Evolutionary conservation across 2,888 invertebrate genomes (phyloP), one percentile per base, ranked within the genome.

Genomic region (Geotrupes spiniger): DNA sequence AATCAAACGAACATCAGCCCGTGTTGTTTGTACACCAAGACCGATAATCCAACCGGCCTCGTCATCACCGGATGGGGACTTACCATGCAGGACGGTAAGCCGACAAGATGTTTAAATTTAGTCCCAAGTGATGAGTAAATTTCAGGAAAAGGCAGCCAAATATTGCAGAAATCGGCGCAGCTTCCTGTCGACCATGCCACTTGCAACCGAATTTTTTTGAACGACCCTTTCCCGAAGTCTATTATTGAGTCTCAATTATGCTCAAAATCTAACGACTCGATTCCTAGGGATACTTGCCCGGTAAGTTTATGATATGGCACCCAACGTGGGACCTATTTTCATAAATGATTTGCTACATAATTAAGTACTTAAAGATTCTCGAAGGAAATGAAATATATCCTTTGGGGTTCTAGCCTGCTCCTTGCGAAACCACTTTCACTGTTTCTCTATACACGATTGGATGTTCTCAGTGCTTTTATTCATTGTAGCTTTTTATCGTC

Each of bases 11-110:
- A 53, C 33, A 60, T 78, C 8, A 64, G 69, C 47, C 78, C 78
- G 1, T 77, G 77, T 4, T 79, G 78, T 63, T 66, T 79, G 33
- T 69, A 72, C 48, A 59, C 59, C 4, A 58, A 64, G 41, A 26
- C 57, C 9, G 64, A 69, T 41, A 61, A 62, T 1, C 61, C 63
- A 1, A n/a, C 49, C 5, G 62, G 59, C 2, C 52, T 74, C 15
- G 46, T 71, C n/a, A 68, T 71, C 1, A 69, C 72, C 9, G 75
- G 78, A 15, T 78, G 78, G 78, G 78, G 78, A n/a, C 17, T 3
- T 3, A 8, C 21, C 2, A 36, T 6, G 21, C 21, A 21, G 6
- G 6, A 21, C 15, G 15, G 37, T 38, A 37, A 17, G 11, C 16
- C n/a, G 8, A 15, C 9, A 17, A 36, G 6, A 21, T 21, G 6